Evolutionary conservation across 2,888 invertebrate genomes (phyloP).

Genomic region (Epinotia bilunana): DNA sequence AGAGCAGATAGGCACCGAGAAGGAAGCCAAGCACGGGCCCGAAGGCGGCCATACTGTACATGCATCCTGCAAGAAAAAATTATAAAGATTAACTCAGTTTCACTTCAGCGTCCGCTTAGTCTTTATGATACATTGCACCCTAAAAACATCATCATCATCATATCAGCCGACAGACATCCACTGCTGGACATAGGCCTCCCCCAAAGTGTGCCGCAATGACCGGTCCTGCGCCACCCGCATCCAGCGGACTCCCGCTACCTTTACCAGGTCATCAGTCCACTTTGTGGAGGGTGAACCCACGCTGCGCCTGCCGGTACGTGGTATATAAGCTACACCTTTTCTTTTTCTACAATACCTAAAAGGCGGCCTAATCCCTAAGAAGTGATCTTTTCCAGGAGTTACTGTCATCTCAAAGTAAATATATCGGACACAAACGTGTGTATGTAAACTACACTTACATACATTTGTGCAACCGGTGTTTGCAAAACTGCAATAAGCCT

Average conservation of each 20-base stretch:
- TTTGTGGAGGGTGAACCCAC: no score
- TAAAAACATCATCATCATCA: not conserved
- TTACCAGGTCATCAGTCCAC: no score
- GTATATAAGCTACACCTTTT: no score
- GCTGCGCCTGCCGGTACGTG: no score
- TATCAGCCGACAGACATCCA: no score
- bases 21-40: constrained; percentile 98
- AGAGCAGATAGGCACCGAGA: constrained; percentile 94
- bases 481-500: not conserved
- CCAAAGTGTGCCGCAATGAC: no score
- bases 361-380: not conserved
- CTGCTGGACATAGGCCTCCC: no score
- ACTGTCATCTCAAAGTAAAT: not conserved
- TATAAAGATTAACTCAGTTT: not conserved
- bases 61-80: constrained; percentile 88
- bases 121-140: not conserved
- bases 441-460: not conserved
- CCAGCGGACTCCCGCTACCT: no score
- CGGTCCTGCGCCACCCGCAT: no score
- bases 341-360: no score
- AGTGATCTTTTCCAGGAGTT: not conserved
- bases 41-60: constrained; percentile 98
- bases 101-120: not conserved
- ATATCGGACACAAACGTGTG: not conserved
- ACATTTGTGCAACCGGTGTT: not conserved